Evolutionary conservation across 1,140 invertebrate species (phyloP).

Genomic region (Steinernema feltiae): DNA sequence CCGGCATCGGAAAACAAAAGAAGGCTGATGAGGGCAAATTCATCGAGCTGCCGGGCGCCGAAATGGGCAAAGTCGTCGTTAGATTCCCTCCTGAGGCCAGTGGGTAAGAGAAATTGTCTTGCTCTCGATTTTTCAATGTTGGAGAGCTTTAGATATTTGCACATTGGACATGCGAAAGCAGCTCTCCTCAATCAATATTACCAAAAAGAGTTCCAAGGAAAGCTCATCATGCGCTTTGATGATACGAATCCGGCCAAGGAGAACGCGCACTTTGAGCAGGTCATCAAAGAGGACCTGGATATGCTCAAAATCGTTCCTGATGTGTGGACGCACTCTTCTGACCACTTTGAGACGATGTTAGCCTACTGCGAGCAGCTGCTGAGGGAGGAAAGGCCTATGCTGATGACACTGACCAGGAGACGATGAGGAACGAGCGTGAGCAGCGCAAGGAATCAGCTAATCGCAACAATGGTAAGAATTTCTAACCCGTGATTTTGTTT

Average conservation of each 20-base stretch:
- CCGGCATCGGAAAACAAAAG: conserved; percentile 21
- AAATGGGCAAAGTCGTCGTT: conserved; percentile 87
- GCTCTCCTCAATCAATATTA: conserved; percentile 97
- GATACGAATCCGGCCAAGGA: conserved; percentile 99
- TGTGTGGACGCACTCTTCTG: conserved; percentile 85
- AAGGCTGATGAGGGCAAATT: conserved; percentile 79
- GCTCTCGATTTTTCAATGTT: background rate
- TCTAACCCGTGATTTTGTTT: conserved; percentile 6
- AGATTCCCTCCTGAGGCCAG: conserved; percentile 97
- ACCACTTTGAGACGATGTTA: conserved; percentile 89
- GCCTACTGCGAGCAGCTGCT: conserved; percentile 80
- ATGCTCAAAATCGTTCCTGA: conserved; percentile 87
- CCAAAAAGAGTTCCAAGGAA: conserved; percentile 82
- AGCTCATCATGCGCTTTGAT: conserved; percentile 96
- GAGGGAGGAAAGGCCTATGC: conserved; percentile 83
- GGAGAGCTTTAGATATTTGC: conserved; percentile 69
- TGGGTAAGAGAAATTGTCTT: conserved; percentile 64
- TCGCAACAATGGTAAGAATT: conserved; percentile 71
- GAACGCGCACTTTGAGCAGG: conserved; percentile 90
- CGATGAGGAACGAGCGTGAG: conserved; percentile 90
- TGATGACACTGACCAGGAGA: conserved; percentile 86
- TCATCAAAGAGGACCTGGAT: conserved; percentile 87
- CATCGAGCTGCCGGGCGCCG: conserved; percentile 86
- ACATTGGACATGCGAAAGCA: conserved; percentile 98
- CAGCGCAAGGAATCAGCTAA: conserved; percentile 78